Conservation (phyloP, 2,113 vertebrate species). For the Arizona elegans region DNA sequence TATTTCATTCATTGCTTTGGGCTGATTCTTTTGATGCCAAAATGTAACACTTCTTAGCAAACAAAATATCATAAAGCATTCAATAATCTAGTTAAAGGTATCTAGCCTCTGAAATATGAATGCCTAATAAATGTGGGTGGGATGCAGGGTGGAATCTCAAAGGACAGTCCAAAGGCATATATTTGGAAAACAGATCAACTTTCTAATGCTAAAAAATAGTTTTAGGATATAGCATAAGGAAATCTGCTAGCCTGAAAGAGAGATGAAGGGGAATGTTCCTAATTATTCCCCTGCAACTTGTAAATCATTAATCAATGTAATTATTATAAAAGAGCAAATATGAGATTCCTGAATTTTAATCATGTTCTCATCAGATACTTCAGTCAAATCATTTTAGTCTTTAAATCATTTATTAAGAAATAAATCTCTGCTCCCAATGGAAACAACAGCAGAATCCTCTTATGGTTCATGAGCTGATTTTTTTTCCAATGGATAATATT, state of each 20-base stretch:
- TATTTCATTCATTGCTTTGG: constrained; percentile 30
- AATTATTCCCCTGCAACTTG: constrained; percentile 9
- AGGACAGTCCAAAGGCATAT: constrained; percentile 2
- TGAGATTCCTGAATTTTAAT: constrained; percentile 24
- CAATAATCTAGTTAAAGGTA: neutral
- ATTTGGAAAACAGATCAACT: neutral
- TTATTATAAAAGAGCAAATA: neutral
- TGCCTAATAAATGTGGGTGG: neutral
- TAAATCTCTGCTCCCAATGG: neutral
- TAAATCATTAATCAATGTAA: constrained; percentile 19
- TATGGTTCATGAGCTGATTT: neutral
- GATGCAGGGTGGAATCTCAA: accelerated
- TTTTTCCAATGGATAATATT: neutral
- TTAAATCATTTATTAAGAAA: constrained; percentile 25
- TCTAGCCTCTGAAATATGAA: neutral
- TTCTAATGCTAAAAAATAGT: constrained; percentile 8
- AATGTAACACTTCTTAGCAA: neutral
- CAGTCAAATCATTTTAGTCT: constrained; percentile 9
- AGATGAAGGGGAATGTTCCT: neutral
- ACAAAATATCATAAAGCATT: neutral
- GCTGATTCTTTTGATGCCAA: constrained; percentile 16
- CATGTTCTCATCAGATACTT: constrained; percentile 18
- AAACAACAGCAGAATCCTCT: neutral
- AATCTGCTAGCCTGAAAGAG: neutral
- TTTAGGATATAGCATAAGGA: neutral